A percentile compares a stretch with the other conserved stretches of the same genome.
phyloP scores from a whole-genome alignment of 2,113 vertebrate genomes.

The Macrotis lagotis region DNA sequence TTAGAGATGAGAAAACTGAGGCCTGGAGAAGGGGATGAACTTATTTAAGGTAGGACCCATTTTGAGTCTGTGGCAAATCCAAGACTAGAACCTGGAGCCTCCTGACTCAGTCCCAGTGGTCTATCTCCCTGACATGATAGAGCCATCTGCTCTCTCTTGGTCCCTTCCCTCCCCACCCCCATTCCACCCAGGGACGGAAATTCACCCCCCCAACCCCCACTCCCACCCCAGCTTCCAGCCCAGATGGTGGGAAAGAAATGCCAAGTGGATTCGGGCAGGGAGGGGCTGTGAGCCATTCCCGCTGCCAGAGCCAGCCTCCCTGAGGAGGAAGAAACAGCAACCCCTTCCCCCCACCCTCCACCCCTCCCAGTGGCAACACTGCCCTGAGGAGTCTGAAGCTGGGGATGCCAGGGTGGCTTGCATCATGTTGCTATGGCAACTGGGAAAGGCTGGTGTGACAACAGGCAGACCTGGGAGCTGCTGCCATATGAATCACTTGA shows the following conservation, averaged over 20 bases:
- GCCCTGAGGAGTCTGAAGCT: constrained; percentile 77
- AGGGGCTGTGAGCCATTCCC: constrained; percentile 66
- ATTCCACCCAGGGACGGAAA: constrained; percentile 64
- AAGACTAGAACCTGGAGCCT: neutral
- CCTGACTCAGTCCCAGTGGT: neutral
- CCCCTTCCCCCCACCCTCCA: constrained; percentile 59
- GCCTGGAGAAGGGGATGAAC: neutral
- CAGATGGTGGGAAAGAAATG: constrained; percentile 74
- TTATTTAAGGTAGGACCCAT: neutral
- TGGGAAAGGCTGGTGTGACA: constrained; percentile 74
- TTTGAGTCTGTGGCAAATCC: neutral
- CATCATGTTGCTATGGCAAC: constrained; percentile 80
- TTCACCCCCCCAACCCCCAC: constrained; percentile 29
- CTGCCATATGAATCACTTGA: constrained; percentile 78
- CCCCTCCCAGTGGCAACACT: constrained; percentile 66
- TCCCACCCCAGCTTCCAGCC: constrained; percentile 61
- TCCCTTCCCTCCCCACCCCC: constrained; percentile 65
- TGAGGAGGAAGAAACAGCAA: constrained; percentile 66
- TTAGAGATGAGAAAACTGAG: neutral
- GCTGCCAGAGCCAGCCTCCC: constrained; percentile 70
- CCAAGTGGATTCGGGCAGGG: constrained; percentile 70
- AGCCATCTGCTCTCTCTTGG: constrained; percentile 39
- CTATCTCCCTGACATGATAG: neutral
- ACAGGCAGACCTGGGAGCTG: constrained; percentile 76
- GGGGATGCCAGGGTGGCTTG: constrained; percentile 82